Base-by-base conservation (phyloP, 2,797 vertebrate species). In the Netta rufina region DNA sequence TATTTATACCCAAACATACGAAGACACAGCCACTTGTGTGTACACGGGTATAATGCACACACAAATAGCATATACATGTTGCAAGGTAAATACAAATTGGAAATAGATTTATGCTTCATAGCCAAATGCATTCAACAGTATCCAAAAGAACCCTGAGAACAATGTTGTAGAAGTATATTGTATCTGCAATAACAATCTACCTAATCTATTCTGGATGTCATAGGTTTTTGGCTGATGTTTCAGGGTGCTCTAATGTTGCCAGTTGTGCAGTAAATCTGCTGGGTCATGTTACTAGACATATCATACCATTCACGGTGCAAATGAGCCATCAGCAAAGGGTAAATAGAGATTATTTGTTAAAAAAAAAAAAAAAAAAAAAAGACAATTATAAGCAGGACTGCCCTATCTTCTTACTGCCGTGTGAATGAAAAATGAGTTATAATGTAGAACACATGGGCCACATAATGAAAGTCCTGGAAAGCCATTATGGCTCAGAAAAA, bases 271-370 rank as follows among this genome's bases (percentile, higher is more conserved):
- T 92, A 97, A 98, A 97, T 97, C 97, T 95, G 71, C 82, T 89
- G 94, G 93, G 80, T 96, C 80, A 57, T 97, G 94, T 98, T 97
- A 92, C 97, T 96, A 97, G 97, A 93, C 93, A 84, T 97, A 96
- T 97, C 97, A 93, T 96, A 90, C 93, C 92, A 67, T 84, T 96
- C 93, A 41, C 7, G 2, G 94, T 83, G 88, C 93, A 96, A 97
- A 97, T 95, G 96, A 98, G 97, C 96, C 96, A 94, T 95, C 97
- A 96, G 95, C 72, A 51, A 90, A 90, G 87, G 24, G 97, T 56
- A 56, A 94, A 58, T 85, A 91, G 72, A 89, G 89, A 97, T 89
- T 94, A 96, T 97, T 97, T 95, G 87, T 65, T 64, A 22, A 47
- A 22, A 47, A 47, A 47, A 22, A 47, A 53, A 51, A 69, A 64